Evolutionary conservation across 2,888 invertebrate species (phyloP).

Genomic region (Panorpa germanica): DNA sequence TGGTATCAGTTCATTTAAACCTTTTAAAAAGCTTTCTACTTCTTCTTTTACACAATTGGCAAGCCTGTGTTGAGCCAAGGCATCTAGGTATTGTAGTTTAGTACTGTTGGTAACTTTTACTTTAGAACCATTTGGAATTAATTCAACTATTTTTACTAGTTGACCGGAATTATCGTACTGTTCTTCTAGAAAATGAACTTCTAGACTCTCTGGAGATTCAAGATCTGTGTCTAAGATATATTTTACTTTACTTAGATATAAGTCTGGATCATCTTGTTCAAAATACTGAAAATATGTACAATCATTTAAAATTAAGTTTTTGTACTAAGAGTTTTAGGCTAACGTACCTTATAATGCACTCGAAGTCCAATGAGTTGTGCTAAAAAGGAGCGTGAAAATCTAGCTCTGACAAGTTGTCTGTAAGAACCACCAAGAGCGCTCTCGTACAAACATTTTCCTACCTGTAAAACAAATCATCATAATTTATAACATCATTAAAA

Average conservation of each 20-base stretch:
- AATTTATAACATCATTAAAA: too few relatives aligned
- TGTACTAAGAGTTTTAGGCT: too few relatives aligned
- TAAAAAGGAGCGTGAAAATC: constrained; percentile 80
- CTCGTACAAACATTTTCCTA: constrained; percentile 91
- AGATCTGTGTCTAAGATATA: constrained; percentile 84
- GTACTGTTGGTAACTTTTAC: constrained; percentile 37
- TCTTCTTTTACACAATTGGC: constrained; percentile 66
- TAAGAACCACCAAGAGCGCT: constrained; percentile 79
- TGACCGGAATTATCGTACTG: constrained; percentile 65
- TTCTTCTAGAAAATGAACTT: constrained; percentile 78
- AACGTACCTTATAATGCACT: constrained; percentile 71
- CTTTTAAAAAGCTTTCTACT: constrained; percentile 75
- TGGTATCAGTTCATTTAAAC: constrained; percentile 79
- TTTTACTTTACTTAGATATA: constrained; percentile 83
- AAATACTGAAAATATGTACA: constrained; percentile 48
- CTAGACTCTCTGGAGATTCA: constrained; percentile 53
- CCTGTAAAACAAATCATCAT: too few relatives aligned
- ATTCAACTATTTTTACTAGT: constrained; percentile 56
- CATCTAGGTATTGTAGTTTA: constrained; percentile 60
- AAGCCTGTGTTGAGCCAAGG: constrained; percentile 74
- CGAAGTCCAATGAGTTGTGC: constrained; percentile 86
- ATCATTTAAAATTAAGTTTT: constrained; percentile 7
- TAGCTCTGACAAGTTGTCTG: constrained; percentile 73
- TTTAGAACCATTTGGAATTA: constrained; percentile 66
- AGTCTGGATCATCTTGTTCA: constrained; percentile 88